Evolutionary conservation across 1,140 invertebrate genomes (phyloP), one percentile per base, ranked within the genome.

Genomic region (Pseudomyrmex flavicornis): DNA sequence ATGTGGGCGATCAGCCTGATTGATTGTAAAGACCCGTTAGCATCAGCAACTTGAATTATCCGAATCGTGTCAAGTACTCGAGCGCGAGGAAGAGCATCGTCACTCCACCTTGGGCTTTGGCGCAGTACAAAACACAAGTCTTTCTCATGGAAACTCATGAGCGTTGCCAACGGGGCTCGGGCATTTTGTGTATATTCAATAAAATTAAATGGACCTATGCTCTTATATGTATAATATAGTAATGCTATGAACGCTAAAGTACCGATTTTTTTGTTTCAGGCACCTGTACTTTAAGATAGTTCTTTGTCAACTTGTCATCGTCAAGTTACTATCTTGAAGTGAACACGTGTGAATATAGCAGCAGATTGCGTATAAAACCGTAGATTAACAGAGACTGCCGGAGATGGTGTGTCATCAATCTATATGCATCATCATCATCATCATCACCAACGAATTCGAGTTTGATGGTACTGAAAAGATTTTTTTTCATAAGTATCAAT

Each of bases 271-370:
- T 80, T 35, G 35, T 35, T 35, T 90, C 87, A 85, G 85, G 83
- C 89, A 90, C 85, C 83, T 88, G 85, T 85, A 89, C 89, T 88
- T 90, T n/a, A 89, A 90, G 84, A 86, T 90, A 88, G 85, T 82
- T 65, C 84, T 74, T 86, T 86, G 80, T 62, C 89, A 85, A 82
- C 50, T 77, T 48, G 65, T 54, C 48, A 85, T 87, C 48, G 85
- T 82, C 89, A 90, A 90, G 82, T 82, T 90, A 90, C 89, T 90
- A 90, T 90, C 89, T 90, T 90, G 85, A 90, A 90, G 89, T 82
- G 65, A 86, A 89, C 89, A 89, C 83, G 89, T 89, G 88, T 83
- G 85, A 89, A 91, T 84, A 85, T 77, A 89, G 65, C 86, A 89
- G 82, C 70, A 44, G 76, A 88, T 90, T 82, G 86, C 75, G 74